These are phyloP conservation scores for Acronicta aceris DNA, from an alignment of 2,888 invertebrate genomes.

Conservation along the genomic window DNA sequence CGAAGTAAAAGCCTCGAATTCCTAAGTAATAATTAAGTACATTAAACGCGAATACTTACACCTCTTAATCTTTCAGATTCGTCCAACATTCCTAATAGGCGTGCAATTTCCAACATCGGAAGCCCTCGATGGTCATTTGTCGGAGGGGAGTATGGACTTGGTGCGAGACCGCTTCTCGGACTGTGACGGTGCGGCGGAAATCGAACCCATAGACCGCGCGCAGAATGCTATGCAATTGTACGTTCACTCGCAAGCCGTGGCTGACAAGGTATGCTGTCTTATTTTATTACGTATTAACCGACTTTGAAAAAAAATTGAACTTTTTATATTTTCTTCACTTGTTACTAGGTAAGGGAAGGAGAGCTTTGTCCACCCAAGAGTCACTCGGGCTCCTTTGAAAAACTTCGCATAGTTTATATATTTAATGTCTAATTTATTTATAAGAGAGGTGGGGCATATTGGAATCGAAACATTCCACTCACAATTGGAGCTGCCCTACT, in stretches of 20 bases:
- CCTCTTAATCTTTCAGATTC: conserved; percentile 70
- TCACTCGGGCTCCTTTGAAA: too few species aligned
- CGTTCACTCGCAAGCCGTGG: conserved; percentile 83
- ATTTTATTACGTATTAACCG: background rate
- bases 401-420: too few species aligned
- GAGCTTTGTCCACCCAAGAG: too few species aligned
- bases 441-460: too few species aligned
- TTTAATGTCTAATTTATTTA: too few species aligned
- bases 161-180: conserved; percentile 67
- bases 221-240: conserved; percentile 88
- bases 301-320: background rate
- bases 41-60: too few species aligned
- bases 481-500: too few species aligned
- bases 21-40: too few species aligned
- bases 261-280: conserved; percentile 89
- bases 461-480: too few species aligned
- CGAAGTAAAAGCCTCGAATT: too few species aligned
- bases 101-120: conserved; percentile 80
- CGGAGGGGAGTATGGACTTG: conserved; percentile 60
- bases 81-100: conserved; percentile 88
- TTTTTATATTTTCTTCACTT: too few species aligned
- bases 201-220: conserved; percentile 69
- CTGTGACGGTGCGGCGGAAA: conserved; percentile 66
- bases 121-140: conserved; percentile 75
- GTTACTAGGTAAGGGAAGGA: too few species aligned